Base-by-base conservation (phyloP, 1,140 invertebrate genomes). In the Lethocerus indicus region DNA sequence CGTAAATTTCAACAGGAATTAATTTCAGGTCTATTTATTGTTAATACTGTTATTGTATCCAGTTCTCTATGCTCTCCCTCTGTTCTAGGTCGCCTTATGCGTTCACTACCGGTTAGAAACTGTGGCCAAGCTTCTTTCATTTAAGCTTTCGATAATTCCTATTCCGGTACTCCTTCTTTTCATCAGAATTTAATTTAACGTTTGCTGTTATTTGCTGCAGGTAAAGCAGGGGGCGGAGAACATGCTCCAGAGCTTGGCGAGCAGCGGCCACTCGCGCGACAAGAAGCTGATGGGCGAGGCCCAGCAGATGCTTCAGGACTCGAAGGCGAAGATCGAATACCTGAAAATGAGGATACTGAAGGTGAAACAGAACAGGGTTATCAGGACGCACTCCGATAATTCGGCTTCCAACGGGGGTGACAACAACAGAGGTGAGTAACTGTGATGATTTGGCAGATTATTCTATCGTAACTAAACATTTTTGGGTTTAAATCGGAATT, bases 191-290 rank as follows among this genome's bases (percentile, higher is more conserved):
- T n/a, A n/a, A n/a, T n/a, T n/a, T n/a, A n/a, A n/a, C 21, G 6
- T 40, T 40, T 6, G 7, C 6, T 40, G 12, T 47, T 16, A 9
- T 29, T 28, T 53, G 50, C 60, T 57, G 4, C 59, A 81, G 78
- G 91, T 96, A 25, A 96, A 95, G 67, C 87, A 93, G 66, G 94
- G 93, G 13, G 91, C 93, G 29, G 92, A 98, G 70, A 97, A 96
- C 61, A 95, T 98, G 90, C 93, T 97, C 58, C 84, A 91, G 61
- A 91, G 87, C 68, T 79, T 88, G 65, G 87, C 79, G 54, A 51
- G 47, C 40, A 81, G 78, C 58, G 85, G 87, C 57, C 75, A 78
- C 54, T 78, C 78, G 16, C 75, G 87, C 50, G 92, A 97, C 65
- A 94, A 94, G 63, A 97, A 97, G 67, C 67, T 97, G 28, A 71